Evolutionary conservation across 2,113 vertebrate genomes (phyloP), one percentile per base, ranked within the genome.

Genomic region (Copsychus sechellarum): DNA sequence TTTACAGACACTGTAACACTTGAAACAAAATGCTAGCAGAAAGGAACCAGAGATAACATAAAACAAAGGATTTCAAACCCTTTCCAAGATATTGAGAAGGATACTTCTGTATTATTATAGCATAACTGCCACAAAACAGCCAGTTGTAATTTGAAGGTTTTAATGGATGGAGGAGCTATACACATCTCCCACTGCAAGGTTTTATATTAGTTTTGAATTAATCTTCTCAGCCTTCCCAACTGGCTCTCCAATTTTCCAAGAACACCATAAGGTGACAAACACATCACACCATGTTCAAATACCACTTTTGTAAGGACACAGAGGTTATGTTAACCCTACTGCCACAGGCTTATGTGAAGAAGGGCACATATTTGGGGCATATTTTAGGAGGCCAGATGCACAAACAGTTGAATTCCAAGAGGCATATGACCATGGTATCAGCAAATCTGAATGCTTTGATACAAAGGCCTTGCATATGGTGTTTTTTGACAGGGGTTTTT

Each of bases 401-500:
- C 10, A 58, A 73, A 81, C 23, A 67, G 47, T 14, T 47, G 19
- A 64, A 64, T 69, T 84, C 31, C 50, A 73, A 54, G 50, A 73
- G 11, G 31, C 21, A 47, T 8, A 10, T 19, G 11, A 45, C 33
- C 14, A 38, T 15, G 21, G 10, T 56, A 73, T 47, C 50, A 73
- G 16, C n/a, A 73, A 73, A 86, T 23, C 38, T 33, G 8, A 60
- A 77, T 18, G 3, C 21, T 78, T 34, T 70, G 36, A 73, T 31
- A 50, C 14, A 26, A 69, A 48, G 12, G 31, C 26, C 17, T 57
- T 84, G 50, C 18, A 53, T 23, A 20, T 31, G 5, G 31, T 36
- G 20, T 0, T 1, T 40, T 94, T 53, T 64, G 21, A 26, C 13
- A 20, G 12, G 2, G 1, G 0, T 15, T 20, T 66, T 51, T 40